These are phyloP conservation scores for Coreoperca whiteheadi DNA, from an alignment of 2,113 vertebrate species.

Conservation along the genomic window DNA sequence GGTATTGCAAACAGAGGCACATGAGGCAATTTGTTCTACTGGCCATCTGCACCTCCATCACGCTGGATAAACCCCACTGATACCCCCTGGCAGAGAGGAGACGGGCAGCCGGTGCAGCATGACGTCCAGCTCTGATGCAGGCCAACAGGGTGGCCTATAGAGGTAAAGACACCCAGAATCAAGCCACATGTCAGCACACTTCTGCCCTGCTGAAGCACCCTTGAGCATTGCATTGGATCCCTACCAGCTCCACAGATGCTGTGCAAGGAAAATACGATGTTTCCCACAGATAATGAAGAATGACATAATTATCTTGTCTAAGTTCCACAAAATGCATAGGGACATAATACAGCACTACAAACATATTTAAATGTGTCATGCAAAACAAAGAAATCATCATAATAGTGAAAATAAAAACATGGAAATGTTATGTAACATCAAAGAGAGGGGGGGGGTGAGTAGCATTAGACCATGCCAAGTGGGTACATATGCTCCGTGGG, in stretches of 20 bases:
- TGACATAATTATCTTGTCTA: conserved; percentile 9
- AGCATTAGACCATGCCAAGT: conserved; percentile 24
- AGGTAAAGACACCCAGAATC: conserved; percentile 15
- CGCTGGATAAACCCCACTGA: conserved; percentile 67
- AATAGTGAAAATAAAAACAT: conserved; percentile 41
- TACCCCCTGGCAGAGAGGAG: conserved; percentile 58
- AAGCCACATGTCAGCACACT: conserved; percentile 15
- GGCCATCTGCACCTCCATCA: conserved; percentile 71
- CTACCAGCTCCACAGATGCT: conserved; percentile 39
- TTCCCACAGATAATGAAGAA: conserved; percentile 12
- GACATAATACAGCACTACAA: not conserved
- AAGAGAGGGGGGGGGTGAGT: conserved; percentile 18
- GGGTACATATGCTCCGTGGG: conserved; percentile 61
- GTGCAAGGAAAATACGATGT: not conserved
- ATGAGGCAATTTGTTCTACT: conserved; percentile 51
- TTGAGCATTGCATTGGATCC: conserved; percentile 35
- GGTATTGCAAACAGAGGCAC: conserved; percentile 57
- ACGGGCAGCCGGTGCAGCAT: conserved; percentile 61
- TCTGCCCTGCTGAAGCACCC: conserved; percentile 8
- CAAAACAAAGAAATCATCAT: conserved; percentile 33
- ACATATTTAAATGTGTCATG: conserved; percentile 10
- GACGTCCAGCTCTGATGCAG: conserved; percentile 55
- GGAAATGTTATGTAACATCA: conserved; percentile 49
- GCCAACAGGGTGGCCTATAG: conserved; percentile 14
- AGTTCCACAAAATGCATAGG: conserved; percentile 11